These are phyloP conservation scores for Rafetus swinhoei DNA, from an alignment of 2,113 vertebrate genomes.

Conservation along the genomic window DNA sequence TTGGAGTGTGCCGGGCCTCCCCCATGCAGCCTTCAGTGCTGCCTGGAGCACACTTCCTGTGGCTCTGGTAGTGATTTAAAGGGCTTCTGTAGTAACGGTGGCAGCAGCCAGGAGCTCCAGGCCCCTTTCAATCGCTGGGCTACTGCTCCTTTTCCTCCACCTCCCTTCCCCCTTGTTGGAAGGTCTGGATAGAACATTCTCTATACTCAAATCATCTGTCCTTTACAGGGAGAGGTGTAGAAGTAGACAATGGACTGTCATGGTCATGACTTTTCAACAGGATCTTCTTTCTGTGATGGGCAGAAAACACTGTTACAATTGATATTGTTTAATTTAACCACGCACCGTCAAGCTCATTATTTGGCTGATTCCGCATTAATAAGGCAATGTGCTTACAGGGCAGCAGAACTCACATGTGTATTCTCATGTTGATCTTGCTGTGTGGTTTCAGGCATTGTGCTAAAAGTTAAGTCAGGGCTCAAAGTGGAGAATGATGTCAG, in stretches of 20 bases:
- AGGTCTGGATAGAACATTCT: neutral
- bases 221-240: neutral
- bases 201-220: neutral
- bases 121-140: no score
- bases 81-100: no score
- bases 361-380: slow-evolving; percentile 58
- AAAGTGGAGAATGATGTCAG: slow-evolving; percentile 66
- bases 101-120: no score
- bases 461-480: slow-evolving; percentile 62
- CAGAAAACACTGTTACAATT: slow-evolving; percentile 9
- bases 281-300: neutral
- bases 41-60: no score
- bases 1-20: no score
- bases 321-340: slow-evolving; percentile 46
- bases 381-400: slow-evolving; percentile 69
- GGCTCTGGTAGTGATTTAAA: no score
- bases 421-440: slow-evolving; percentile 50
- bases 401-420: slow-evolving; percentile 57
- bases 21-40: no score
- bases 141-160: no score
- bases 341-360: slow-evolving; percentile 48
- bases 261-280: neutral
- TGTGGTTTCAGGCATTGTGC: slow-evolving; percentile 50
- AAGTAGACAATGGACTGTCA: neutral
- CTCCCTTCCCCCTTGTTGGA: no score